Conservation (phyloP, 2,797 vertebrate species). For the Sciurus carolinensis region DNA sequence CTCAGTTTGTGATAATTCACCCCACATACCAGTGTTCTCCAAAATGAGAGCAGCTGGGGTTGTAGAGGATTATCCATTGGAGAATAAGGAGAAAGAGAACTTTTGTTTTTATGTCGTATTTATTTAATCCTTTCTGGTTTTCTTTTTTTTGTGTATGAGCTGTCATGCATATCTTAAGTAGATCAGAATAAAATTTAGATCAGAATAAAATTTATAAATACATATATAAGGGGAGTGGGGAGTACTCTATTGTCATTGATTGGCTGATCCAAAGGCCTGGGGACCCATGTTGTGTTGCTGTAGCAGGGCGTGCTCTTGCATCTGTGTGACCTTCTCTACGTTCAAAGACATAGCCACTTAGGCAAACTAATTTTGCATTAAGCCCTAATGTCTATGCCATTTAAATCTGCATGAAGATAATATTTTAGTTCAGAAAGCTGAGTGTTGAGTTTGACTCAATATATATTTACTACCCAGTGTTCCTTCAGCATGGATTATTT, state of each 20-base stretch:
- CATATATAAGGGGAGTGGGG: background rate
- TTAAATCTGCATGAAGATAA: conserved; percentile 66
- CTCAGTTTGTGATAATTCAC: background rate
- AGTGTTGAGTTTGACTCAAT: conserved; percentile 15
- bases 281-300: background rate
- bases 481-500: conserved; percentile 67
- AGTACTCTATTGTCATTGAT: background rate
- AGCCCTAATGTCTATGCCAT: conserved; percentile 64
- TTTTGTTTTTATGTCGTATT: background rate
- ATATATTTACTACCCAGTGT: conserved; percentile 50
- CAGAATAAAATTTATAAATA: conserved; percentile 23
- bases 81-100: background rate
- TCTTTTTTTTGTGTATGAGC: background rate
- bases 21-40: background rate
- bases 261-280: background rate
- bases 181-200: conserved; percentile 34
- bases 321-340: conserved; percentile 53
- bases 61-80: background rate
- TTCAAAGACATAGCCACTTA: conserved; percentile 73
- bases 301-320: background rate
- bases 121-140: background rate
- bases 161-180: background rate
- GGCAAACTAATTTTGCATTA: conserved; percentile 71
- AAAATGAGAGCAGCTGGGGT: background rate
- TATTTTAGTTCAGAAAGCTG: conserved; percentile 47